Evolutionary conservation across 2,888 invertebrate genomes (phyloP), one percentile per base, ranked within the genome.

Genomic region (Crepidodera aurea): DNA sequence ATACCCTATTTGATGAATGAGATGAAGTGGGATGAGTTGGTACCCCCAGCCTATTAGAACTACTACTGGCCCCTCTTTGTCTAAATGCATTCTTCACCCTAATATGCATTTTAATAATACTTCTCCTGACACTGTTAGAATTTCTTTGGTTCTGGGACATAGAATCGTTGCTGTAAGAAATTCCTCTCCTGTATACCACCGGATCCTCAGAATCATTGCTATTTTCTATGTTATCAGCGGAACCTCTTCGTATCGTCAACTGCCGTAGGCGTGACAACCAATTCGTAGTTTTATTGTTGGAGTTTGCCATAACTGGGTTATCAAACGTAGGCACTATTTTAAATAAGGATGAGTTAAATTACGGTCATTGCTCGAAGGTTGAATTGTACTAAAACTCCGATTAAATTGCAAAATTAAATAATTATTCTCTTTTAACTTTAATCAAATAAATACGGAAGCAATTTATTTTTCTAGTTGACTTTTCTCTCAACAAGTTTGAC

Each of bases 51-150:
- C 66, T 69, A 32, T 42, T 62, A 6, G 62, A 51, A 56, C 44
- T 65, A 13, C 56, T 53, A 32, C 54, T 66, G 1, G 61, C 27
- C 37, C 18, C 65, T 54, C 64, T 67, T 13, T 69, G 64, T 42
- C 61, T 71, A 60, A 68, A 73, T 32, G 66, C 73, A 60, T 69
- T 73, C 67, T 74, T 76, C 60, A 76, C 71, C 18, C 74, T 66
- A 7, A 69, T 71, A 27, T 76, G 75, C 73, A 73, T 73, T 58
- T 73, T 74, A 16, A 67, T 72, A 15, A 75, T 65, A 60, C 73
- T 75, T 54, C 68, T 72, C 16, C 75, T 62, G 29, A 75, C 68
- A 62, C 71, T 71, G 44, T 61, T 71, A 3, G 69, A 64, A 39
- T 58, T 65, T 61, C 68, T 66, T 51, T 53, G 34, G 42, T 61